These are phyloP conservation scores for Arvicanthis niloticus DNA, from an alignment of 2,113 vertebrate species.

Conservation along the genomic window DNA sequence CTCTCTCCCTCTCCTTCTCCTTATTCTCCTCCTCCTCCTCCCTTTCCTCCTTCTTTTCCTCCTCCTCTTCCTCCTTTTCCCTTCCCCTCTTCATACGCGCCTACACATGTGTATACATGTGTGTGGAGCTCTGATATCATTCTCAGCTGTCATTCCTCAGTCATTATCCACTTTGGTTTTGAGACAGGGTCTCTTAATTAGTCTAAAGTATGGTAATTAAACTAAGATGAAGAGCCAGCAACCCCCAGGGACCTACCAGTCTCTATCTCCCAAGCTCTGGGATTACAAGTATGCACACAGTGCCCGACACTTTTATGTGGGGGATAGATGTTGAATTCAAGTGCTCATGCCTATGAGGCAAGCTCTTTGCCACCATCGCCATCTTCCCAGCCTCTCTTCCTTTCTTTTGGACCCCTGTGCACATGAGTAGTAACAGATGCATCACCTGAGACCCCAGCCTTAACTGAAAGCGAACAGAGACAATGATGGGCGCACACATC, in stretches of 20 bases:
- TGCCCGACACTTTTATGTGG: no score
- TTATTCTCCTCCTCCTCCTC: no score
- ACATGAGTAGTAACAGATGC: neutral
- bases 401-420: neutral
- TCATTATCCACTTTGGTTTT: neutral
- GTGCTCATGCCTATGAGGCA: neutral
- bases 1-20: no score
- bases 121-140: neutral
- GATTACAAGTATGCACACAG: no score
- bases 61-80: rapidly evolving
- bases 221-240: neutral
- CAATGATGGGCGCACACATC: no score
- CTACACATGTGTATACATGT: neutral
- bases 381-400: neutral
- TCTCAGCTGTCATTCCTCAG: neutral
- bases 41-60: no score
- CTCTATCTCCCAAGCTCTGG: neutral
- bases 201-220: neutral
- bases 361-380: neutral
- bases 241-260: no score
- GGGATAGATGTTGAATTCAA: neutral
- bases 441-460: no score
- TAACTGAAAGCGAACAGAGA: neutral
- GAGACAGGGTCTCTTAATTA: neutral
- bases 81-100: no score